Percentiles rank a stretch among this genome's conserved stretches.
Conservation (phyloP, 2,797 vertebrate species). For the Acipenser oxyrinchus region DNA sequence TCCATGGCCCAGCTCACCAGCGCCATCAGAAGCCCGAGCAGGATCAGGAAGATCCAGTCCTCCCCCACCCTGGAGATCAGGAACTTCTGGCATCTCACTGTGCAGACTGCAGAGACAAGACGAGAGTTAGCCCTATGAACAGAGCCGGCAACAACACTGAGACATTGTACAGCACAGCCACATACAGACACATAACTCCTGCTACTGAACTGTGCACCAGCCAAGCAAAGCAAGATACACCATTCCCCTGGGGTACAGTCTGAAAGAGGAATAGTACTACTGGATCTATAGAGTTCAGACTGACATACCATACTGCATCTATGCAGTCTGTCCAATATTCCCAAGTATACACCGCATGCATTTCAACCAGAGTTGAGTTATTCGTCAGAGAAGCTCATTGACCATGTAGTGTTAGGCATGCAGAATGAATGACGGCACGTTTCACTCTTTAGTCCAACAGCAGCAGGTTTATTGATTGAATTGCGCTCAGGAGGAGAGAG, state of each 20-base stretch:
- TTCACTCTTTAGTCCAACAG: too few relatives aligned
- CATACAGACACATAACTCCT: conserved; percentile 19
- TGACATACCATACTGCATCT: too few relatives aligned
- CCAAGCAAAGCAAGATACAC: conserved; percentile 2
- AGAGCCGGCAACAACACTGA: neutral
- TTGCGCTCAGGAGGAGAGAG: too few relatives aligned
- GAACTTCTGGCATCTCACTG: conserved; percentile 83
- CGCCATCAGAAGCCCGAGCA: conserved; percentile 89
- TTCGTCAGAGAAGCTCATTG: too few relatives aligned
- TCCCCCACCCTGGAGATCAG: conserved; percentile 89
- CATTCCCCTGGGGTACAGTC: neutral
- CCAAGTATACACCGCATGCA: too few relatives aligned
- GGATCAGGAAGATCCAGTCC: conserved; percentile 97
- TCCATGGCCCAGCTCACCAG: conserved; percentile 95
- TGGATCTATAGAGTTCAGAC: too few relatives aligned
- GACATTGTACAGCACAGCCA: neutral
- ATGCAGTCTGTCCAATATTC: too few relatives aligned
- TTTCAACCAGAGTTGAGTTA: too few relatives aligned
- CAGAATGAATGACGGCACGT: too few relatives aligned
- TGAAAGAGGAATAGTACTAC: too few relatives aligned
- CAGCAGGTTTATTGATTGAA: too few relatives aligned
- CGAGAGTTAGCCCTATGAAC: neutral
- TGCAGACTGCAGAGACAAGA: conserved; percentile 63
- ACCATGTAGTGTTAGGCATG: too few relatives aligned
- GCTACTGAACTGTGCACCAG: conserved; percentile 17